Percentiles rank a stretch among this genome's conserved stretches.
Evolutionary conservation across 2,797 vertebrate genomes (phyloP).

Genomic region (Lycodopsis pacificus): DNA sequence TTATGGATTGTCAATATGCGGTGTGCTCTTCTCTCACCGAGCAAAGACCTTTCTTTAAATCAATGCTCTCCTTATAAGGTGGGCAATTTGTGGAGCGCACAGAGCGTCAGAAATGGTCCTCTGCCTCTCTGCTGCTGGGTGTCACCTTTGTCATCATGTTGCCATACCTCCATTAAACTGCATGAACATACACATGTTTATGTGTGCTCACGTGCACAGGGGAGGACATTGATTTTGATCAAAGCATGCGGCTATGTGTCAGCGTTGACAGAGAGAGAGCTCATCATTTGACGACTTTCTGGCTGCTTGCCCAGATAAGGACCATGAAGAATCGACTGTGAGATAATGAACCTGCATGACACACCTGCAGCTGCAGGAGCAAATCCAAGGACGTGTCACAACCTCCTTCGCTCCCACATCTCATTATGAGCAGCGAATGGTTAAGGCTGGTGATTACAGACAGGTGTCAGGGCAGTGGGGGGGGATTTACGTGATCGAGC

Average conservation of each 20-base stretch:
- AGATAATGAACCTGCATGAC: conserved; percentile 56
- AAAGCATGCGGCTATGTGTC: conserved; percentile 21
- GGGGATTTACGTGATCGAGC: conserved; percentile 39
- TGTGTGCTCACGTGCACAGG: background rate
- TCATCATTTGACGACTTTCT: conserved; percentile 48
- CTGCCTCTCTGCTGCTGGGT: conserved; percentile 16
- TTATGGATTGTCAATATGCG: conserved; percentile 62
- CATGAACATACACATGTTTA: conserved; percentile 27
- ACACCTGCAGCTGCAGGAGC: conserved; percentile 63
- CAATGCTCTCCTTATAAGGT: conserved; percentile 52
- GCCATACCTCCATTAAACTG: conserved; percentile 4
- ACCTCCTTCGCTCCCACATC: conserved; percentile 50
- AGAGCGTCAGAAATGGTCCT: conserved; percentile 41
- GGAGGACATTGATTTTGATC: conserved; percentile 27
- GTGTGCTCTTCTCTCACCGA: conserved; percentile 29
- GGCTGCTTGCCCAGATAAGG: conserved; percentile 49
- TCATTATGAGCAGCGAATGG: conserved; percentile 63
- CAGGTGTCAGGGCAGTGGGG: conserved; percentile 21
- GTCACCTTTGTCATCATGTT: conserved; percentile 34
- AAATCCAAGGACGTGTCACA: conserved; percentile 58
- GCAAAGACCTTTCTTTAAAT: conserved; percentile 59
- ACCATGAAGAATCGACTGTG: conserved; percentile 49
- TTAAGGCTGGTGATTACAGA: conserved; percentile 64
- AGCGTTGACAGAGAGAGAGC: conserved; percentile 16
- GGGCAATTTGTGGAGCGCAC: conserved; percentile 48